phyloP scores from a whole-genome alignment of 1,140 invertebrate genomes.

The Atopsyche davidsoni region DNA sequence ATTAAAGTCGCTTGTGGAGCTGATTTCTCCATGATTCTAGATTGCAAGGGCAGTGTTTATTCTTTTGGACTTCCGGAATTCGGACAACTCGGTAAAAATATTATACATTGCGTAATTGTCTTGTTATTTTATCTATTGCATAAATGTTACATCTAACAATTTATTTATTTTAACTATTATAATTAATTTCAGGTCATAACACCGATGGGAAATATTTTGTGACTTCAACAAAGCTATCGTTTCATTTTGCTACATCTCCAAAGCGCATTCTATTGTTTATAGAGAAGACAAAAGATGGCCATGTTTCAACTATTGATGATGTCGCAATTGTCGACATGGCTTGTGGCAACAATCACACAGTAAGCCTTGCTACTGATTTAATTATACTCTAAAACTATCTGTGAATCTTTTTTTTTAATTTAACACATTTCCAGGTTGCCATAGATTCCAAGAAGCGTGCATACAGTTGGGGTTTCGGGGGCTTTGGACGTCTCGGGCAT shows the following conservation, averaged over 20 bases:
- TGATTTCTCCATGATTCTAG: conserved; percentile 86
- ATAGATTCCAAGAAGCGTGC: conserved; percentile 81
- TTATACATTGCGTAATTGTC: conserved; percentile 5
- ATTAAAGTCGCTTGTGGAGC: conserved; percentile 83
- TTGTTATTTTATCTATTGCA: not conserved
- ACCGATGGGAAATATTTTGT: conserved; percentile 92
- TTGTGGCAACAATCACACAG: conserved; percentile 86
- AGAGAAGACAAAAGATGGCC: conserved; percentile 82
- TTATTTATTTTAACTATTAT: not conserved
- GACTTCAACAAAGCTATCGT: conserved; percentile 80
- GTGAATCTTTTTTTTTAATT: not conserved
- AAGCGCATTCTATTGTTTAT: conserved; percentile 81
- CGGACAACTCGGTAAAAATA: conserved; percentile 68
- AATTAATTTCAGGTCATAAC: conserved; percentile 66
- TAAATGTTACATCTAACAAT: too few relatives aligned
- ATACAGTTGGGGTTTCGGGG: conserved; percentile 92
- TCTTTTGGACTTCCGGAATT: conserved; percentile 91
- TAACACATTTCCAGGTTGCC: conserved; percentile 59
- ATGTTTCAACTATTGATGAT: conserved; percentile 74
- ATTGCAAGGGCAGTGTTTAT: conserved; percentile 80
- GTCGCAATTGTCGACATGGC: conserved; percentile 85
- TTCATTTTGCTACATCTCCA: conserved; percentile 76
- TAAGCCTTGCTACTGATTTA: conserved; percentile 37
- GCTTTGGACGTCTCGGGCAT: conserved; percentile 87
- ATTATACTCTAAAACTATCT: not conserved